Base-by-base conservation (phyloP, 2,888 invertebrate genomes). In the Galerucella pusilla region DNA sequence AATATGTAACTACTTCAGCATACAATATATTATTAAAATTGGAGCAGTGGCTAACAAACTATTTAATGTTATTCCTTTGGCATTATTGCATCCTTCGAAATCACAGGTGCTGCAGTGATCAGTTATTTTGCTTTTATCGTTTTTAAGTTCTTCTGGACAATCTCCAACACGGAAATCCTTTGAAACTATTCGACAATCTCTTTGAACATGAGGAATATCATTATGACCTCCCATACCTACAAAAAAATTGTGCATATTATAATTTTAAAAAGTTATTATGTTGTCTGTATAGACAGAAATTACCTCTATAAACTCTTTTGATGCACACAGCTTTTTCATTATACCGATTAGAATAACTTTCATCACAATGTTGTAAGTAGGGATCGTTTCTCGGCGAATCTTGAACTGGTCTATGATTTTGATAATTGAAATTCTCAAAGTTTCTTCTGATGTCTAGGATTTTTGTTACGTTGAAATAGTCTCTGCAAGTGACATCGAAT, bases 401-500 rank as follows among this genome's bases (percentile, higher is more conserved):
- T 45, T 76, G 74, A 6, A 75, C 12, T 11, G 74, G 75, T 65
- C 79, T 78, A 63, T 59, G 68, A 67, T 63, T 73, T 14, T 77
- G 77, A 79, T 89, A 89, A 12, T 88, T 86, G 80, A 90, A 88
- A 16, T 88, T 66, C 54, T 81, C 75, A 57, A 77, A 75, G 16
- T 80, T 52, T 61, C 78, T 75, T 69, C 65, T 74, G 70, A 83
- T 77, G 49, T 80, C 67, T 16, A 77, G 57, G 81, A 85, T 87
- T 83, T 77, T 90, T 85, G 83, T 88, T 73, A 89, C 88, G 83
- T 92, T 90, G 90, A 94, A 94, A 70, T 93, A 93, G 86, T 95
- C 95, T 66, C 90, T 90, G 87, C 95, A 95, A 81, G 91, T 90
- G 14, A 90, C 90, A 80, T 93, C 93, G 82, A 91, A 88, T 81